Base-by-base conservation (phyloP, 2,797 vertebrate genomes). In the Sitta carolinensis region DNA sequence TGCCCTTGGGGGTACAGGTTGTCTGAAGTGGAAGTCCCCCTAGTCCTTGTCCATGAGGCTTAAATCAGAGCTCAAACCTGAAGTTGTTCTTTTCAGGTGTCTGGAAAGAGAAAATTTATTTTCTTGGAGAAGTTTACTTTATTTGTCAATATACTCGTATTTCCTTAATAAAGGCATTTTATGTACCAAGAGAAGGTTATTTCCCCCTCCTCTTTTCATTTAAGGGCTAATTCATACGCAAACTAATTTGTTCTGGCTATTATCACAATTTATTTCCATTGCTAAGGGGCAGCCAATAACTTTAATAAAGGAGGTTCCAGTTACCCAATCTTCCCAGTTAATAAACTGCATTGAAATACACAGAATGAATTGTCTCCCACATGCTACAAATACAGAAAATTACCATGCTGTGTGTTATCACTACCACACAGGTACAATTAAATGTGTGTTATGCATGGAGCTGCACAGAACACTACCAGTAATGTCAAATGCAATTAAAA, bases 231-330 rank as follows among this genome's bases (percentile, higher is more conserved):
- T 97, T 96, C 93, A 94, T 93, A 96, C 16, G 47, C 91, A 80
- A 95, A 94, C 95, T 97, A 97, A 97, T 97, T 97, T 97, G 97
- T 97, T 96, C 96, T 96, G 94, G 94, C 96, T 96, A 97, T 97
- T 97, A 97, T 96, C 93, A 94, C 94, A 96, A 96, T 97, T 96
- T 96, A 97, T 97, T 97, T 96, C 92, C 2, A 0, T 94, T 89
- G 94, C 96, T 93, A 96, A 92, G 92, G 93, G 95, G 94, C 96
- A 96, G 95, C 95, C 96, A 96, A 96, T 97, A 97, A 96, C 91
- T 96, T 97, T 97, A 97, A 96, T 97, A 97, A 97, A 96, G 93
- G 95, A 97, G 90, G 94, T 90, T 97, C 94, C 95, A 94, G 94
- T 96, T 90, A 96, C 94, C 95, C 95, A 96, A 93, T 96, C 94